Percentiles rank a stretch among this genome's conserved stretches.
phyloP scores from a whole-genome alignment of 2,888 invertebrate species.

The Xanthorhoe spadicearia region DNA sequence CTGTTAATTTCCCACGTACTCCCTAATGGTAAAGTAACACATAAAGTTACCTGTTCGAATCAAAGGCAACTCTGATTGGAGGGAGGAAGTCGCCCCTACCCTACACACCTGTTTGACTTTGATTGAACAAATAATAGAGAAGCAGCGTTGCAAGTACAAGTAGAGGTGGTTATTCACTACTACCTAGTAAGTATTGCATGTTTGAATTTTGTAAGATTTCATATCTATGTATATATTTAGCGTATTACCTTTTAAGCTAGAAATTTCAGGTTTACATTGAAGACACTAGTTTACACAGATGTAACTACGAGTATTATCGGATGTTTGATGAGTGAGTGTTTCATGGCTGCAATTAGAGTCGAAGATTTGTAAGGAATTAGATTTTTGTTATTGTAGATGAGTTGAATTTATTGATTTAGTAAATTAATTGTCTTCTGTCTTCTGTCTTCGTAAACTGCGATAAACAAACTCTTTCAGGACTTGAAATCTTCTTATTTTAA shows the following conservation, averaged over 20 bases:
- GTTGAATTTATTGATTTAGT: background rate
- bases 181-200: background rate
- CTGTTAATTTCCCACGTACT: conserved; percentile 77
- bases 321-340: conserved; percentile 3
- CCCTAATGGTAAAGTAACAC: conserved; percentile 78
- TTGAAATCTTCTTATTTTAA: background rate
- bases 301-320: conserved; percentile 1
- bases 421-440: no score
- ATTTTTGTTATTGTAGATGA: background rate
- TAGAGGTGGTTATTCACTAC: conserved; percentile 3
- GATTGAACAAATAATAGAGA: conserved; percentile 28
- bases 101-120: conserved; percentile 32
- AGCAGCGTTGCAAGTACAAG: conserved; percentile 1
- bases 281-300: background rate
- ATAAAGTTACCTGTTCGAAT: conserved; percentile 67
- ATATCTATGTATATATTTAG: background rate
- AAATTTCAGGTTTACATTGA: background rate
- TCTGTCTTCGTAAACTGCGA: no score
- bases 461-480: no score
- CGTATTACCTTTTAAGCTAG: no score
- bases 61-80: conserved; percentile 68
- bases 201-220: background rate
- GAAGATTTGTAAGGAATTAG: background rate
- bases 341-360: background rate
- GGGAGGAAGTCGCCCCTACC: conserved; percentile 33